phyloP scores from a whole-genome alignment of 2,888 invertebrate genomes.

The Campaea margaritaria region DNA sequence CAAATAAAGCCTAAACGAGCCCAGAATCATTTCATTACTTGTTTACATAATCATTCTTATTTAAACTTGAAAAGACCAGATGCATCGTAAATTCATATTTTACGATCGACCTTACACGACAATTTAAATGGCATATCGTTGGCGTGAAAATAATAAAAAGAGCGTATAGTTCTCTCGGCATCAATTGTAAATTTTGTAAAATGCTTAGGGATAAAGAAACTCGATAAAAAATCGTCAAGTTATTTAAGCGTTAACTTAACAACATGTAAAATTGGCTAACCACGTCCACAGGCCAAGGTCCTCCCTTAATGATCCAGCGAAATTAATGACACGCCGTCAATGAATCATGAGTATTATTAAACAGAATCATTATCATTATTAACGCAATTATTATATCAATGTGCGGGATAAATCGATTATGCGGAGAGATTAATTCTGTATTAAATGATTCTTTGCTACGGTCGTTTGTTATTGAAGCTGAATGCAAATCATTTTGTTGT shows the following conservation, averaged over 20 bases:
- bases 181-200: slow-evolving; percentile 43
- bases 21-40: too few species aligned
- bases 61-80: slow-evolving; percentile 31
- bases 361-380: slow-evolving; percentile 37
- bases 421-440: slow-evolving; percentile 30
- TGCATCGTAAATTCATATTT: slow-evolving; percentile 60
- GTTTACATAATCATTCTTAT: neutral
- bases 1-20: too few species aligned
- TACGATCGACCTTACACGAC: slow-evolving; percentile 44
- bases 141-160: slow-evolving; percentile 54
- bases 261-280: slow-evolving; percentile 18
- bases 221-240: neutral
- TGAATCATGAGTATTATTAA: slow-evolving; percentile 46
- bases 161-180: slow-evolving; percentile 50
- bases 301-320: slow-evolving; percentile 41
- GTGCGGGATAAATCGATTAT: slow-evolving; percentile 42
- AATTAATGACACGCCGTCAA: slow-evolving; percentile 54
- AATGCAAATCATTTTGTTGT: slow-evolving; percentile 23
- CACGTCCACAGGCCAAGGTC: slow-evolving; percentile 37
- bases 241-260: slow-evolving; percentile 4
- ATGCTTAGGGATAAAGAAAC: too few species aligned
- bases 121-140: too few species aligned
- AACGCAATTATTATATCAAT: slow-evolving; percentile 45
- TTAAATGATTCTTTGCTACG: slow-evolving; percentile 9
- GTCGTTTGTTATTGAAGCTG: slow-evolving; percentile 9